Evolutionary conservation across 2,797 vertebrate species (phyloP).

Genomic region (Eurystomus glaucurus): DNA sequence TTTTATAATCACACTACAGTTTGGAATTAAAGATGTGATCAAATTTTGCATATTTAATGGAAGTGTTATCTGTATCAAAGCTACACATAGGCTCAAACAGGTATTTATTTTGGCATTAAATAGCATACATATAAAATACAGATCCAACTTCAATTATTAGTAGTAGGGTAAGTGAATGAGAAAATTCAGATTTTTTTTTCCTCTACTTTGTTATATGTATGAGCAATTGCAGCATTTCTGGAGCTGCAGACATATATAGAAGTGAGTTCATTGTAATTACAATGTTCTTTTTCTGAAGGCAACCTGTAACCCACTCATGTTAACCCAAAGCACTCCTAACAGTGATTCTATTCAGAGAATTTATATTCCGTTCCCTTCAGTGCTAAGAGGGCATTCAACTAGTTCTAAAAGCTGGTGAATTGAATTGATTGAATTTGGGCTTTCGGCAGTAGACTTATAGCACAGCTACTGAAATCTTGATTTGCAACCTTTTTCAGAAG

Average conservation of each 20-base stretch:
- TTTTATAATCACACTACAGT: neutral
- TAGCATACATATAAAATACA: constrained; percentile 4
- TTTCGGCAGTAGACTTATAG: constrained; percentile 36
- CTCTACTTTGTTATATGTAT: neutral
- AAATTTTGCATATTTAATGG: constrained; percentile 4
- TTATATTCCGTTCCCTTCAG: constrained; percentile 55
- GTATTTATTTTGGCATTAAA: constrained; percentile 20
- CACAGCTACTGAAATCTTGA: constrained; percentile 27
- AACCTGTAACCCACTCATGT: neutral
- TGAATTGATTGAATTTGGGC: constrained; percentile 55
- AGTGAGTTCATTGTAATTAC: neutral
- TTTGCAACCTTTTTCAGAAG: constrained; percentile 30
- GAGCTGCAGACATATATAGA: neutral
- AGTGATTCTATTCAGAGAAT: constrained; percentile 41
- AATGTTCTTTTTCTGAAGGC: neutral
- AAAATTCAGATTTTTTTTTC: neutral
- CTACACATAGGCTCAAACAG: neutral
- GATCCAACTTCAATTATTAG: neutral
- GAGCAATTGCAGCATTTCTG: neutral
- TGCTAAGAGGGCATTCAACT: constrained; percentile 44
- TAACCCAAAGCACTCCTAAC: neutral
- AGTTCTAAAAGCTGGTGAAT: constrained; percentile 51
- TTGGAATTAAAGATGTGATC: constrained; percentile 34
- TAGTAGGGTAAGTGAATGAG: neutral
- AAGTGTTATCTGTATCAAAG: neutral